Evolutionary conservation across 2,888 invertebrate genomes (phyloP).

Genomic region (Caenorhabditis sp.): DNA sequence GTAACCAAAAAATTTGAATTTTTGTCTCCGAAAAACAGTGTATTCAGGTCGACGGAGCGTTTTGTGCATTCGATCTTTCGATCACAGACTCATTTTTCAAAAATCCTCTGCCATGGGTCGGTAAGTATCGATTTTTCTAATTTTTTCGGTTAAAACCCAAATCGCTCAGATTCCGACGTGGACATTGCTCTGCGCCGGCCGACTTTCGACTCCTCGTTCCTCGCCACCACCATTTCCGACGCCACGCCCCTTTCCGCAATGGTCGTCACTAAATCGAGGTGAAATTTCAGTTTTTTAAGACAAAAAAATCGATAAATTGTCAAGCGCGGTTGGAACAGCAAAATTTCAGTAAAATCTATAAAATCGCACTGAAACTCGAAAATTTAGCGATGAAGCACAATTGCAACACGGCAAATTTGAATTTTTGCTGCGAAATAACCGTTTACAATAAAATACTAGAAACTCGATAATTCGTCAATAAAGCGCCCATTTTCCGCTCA

Average conservation of each 20-base stretch:
- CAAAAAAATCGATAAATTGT: too few relatives aligned
- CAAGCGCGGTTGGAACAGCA: too few relatives aligned
- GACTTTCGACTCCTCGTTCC: conserved; percentile 54
- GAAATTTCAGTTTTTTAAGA: conserved; percentile 1
- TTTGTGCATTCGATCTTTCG: conserved; percentile 50
- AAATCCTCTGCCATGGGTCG: conserved; percentile 46
- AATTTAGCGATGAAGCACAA: too few relatives aligned
- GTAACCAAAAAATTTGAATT: conserved; percentile 6
- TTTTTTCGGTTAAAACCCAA: background rate
- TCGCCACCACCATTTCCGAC: conserved; percentile 46
- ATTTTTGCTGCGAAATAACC: too few relatives aligned
- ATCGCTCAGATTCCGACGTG: conserved; percentile 27
- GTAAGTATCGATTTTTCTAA: conserved; percentile 10
- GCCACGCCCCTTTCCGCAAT: conserved; percentile 50
- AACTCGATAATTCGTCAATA: too few relatives aligned
- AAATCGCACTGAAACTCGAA: background rate
- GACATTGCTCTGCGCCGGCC: conserved; percentile 53
- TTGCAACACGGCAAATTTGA: too few relatives aligned
- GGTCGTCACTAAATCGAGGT: conserved; percentile 30
- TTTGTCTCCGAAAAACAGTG: background rate
- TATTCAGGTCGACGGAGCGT: conserved; percentile 45
- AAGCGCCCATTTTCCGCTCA: background rate
- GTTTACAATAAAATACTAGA: too few relatives aligned
- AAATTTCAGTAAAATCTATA: too few relatives aligned
- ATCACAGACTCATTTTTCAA: conserved; percentile 36